Evolutionary conservation across 2,888 invertebrate species (phyloP).

Genomic region (Agrotis exclamationis): DNA sequence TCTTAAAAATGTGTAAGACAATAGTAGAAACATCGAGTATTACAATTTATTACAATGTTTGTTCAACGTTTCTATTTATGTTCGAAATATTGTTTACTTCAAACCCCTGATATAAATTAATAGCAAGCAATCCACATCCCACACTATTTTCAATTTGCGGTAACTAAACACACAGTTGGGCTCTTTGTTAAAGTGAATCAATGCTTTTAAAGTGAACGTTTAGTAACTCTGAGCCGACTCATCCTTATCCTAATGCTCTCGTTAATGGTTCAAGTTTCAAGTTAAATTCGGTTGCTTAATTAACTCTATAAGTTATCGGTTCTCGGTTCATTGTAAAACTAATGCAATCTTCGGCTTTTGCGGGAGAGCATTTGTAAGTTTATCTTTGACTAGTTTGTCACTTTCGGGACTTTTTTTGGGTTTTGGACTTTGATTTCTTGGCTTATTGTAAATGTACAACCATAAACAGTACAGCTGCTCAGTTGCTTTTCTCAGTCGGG

Average conservation of each 20-base stretch:
- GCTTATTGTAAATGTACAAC: neutral
- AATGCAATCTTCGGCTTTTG: conserved; percentile 51
- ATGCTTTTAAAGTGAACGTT: conserved; percentile 63
- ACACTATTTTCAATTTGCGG: conserved; percentile 47
- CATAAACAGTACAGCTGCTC: neutral
- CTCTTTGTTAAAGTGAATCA: conserved; percentile 56
- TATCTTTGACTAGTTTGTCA: conserved; percentile 13
- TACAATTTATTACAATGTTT: conserved; percentile 19
- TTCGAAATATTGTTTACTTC: conserved; percentile 43
- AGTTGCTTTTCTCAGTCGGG: conserved; percentile 1
- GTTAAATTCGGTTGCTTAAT: conserved; percentile 70
- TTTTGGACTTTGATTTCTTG: neutral
- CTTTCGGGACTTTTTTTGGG: neutral
- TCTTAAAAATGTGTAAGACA: neutral
- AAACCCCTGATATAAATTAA: conserved; percentile 53
- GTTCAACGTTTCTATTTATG: conserved; percentile 26
- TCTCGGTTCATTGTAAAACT: conserved; percentile 67
- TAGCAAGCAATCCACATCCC: conserved; percentile 41
- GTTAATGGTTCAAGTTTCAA: conserved; percentile 75
- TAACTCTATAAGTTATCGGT: conserved; percentile 69
- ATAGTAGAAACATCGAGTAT: conserved; percentile 9
- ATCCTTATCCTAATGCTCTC: conserved; percentile 68
- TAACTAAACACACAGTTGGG: conserved; percentile 35
- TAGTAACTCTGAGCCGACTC: conserved; percentile 57
- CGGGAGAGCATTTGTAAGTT: conserved; percentile 19